Conservation (phyloP, 2,888 invertebrate genomes). For the Poecilobothrus nobilitatus region DNA sequence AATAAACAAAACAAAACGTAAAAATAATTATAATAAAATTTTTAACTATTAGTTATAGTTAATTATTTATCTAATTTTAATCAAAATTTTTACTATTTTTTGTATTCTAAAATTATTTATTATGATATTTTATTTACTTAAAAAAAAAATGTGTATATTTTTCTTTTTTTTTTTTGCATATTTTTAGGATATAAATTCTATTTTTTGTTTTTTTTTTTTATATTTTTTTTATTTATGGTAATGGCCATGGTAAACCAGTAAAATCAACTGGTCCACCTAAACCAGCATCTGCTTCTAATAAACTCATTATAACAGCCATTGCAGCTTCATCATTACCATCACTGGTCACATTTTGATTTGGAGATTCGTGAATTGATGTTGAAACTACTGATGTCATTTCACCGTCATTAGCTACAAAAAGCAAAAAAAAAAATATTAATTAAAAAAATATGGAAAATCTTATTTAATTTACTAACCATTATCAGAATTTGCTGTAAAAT, state of each 20-base stretch:
- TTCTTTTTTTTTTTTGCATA: too few relatives aligned
- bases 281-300: constrained; percentile 81
- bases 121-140: too few relatives aligned
- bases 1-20: too few relatives aligned
- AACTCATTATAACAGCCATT: constrained; percentile 87
- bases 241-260: constrained; percentile 68
- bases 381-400: constrained; percentile 15
- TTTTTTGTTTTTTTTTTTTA: too few relatives aligned
- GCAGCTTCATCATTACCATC: constrained; percentile 83
- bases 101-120: too few relatives aligned
- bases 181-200: too few relatives aligned
- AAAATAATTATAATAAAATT: too few relatives aligned
- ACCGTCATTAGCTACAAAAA: constrained; percentile 21
- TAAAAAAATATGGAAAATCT: constrained; percentile 7
- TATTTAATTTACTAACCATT: constrained; percentile 17
- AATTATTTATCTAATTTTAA: too few relatives aligned
- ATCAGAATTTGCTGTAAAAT: constrained; percentile 37
- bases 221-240: constrained; percentile 20
- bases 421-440: background rate
- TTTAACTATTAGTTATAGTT: too few relatives aligned
- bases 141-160: too few relatives aligned
- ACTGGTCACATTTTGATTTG: constrained; percentile 37
- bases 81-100: too few relatives aligned
- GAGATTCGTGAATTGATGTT: constrained; percentile 21
- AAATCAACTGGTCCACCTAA: constrained; percentile 82